Conservation (phyloP, 2,113 vertebrate genomes). For the Onychostruthus taczanowskii region DNA sequence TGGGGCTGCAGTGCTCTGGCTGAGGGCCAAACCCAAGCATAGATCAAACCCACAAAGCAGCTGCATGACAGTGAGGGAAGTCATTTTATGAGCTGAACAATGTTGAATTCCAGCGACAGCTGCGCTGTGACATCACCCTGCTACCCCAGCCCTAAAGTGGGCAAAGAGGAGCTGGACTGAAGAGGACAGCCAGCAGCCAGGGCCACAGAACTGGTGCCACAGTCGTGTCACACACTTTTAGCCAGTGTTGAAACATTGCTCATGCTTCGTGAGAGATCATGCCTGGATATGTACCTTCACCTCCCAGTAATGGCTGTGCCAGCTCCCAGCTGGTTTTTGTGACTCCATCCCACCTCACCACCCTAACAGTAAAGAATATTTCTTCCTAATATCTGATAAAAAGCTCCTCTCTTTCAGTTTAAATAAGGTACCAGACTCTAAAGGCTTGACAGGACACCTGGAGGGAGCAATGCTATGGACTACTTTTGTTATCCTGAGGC, state of each 20-base stretch:
- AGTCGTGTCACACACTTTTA: not conserved
- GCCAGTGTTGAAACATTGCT: not conserved
- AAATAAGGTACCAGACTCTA: not conserved
- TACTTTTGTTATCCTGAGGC: not conserved
- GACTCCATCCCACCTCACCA: not conserved
- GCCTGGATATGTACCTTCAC: not conserved
- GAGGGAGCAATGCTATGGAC: not conserved
- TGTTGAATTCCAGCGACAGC: not conserved
- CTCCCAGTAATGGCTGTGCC: not conserved
- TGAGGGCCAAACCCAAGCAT: not conserved
- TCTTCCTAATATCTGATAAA: not conserved
- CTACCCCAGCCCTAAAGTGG: not conserved
- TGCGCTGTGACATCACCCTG: not conserved
- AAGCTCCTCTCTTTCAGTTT: not conserved
- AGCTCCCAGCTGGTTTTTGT: not conserved
- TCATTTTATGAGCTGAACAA: not conserved
- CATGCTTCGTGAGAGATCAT: rapidly evolving
- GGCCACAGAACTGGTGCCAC: not conserved
- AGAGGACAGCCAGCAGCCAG: not conserved
- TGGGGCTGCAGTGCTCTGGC: not conserved
- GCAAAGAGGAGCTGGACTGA: not conserved
- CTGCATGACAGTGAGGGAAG: not conserved
- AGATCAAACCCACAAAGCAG: not conserved
- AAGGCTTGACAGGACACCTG: not conserved
- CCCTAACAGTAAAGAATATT: not conserved